Evolutionary conservation across 2,797 vertebrate genomes (phyloP), one percentile per base, ranked within the genome.

Genomic region (Ceryle rudis): DNA sequence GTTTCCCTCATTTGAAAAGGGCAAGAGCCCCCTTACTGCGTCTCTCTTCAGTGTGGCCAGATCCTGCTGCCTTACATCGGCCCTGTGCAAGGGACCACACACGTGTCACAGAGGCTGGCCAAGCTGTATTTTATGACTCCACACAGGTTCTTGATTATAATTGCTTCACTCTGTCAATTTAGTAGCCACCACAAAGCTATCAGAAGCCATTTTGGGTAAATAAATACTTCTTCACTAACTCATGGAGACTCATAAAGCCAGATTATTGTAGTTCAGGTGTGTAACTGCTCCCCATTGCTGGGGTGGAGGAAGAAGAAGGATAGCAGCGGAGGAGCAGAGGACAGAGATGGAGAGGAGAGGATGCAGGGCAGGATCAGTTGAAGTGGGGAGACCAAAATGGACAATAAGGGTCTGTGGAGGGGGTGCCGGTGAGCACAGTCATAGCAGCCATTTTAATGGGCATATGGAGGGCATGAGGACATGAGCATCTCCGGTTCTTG

Each of bases 131-230:
- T 96, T 58, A 71, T 5, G 3, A 44, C 83, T 55, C 79, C 70
- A 2, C 64, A 19, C 71, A 65, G 60, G 74, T 31, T 71, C 87
- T 83, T 85, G 86, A 29, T 89, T 81, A 49, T 96, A 96, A 94
- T 95, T 96, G 95, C 91, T 57, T 23, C 41, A 60, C 91, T 97
- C 90, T 85, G 81, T 95, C 94, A 83, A 67, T 95, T 96, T 93
- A 96, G 93, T 79, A 49, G 94, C 35, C 0, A 5, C 80, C 81
- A 83, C 90, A 95, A 93, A 95, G 66, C 94, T 96, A 96, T 96
- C 95, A 80, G 88, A 94, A 73, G 74, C 88, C 44, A 95, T 94
- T 91, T 90, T 82, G 69, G 84, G 81, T 96, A 95, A 96, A 96
- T 97, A 95, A 96, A 95, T 91, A 71, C 81, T 90, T 90, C 73